Evolutionary conservation across 2,113 vertebrate genomes (phyloP).

Genomic region (Chionodraco myersi): DNA sequence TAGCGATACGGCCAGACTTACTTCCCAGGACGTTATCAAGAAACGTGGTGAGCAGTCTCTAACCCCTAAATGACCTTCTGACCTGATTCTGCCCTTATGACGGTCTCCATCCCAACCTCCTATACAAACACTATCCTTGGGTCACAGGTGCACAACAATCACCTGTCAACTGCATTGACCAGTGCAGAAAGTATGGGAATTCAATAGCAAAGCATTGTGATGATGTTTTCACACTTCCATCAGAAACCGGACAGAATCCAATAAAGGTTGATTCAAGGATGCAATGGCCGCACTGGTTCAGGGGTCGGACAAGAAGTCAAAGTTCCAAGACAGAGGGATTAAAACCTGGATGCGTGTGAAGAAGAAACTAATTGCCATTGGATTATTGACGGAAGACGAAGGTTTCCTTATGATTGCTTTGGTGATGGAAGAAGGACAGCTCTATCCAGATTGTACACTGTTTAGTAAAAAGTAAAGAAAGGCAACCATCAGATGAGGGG

Average conservation of each 20-base stretch:
- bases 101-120: conserved; percentile 13
- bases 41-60: conserved; percentile 5
- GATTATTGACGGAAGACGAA: conserved; percentile 56
- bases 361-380: conserved; percentile 55
- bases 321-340: conserved; percentile 50
- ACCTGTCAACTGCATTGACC: conserved; percentile 58
- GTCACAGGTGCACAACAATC: conserved; percentile 60
- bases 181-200: conserved; percentile 60
- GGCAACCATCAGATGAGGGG: neutral
- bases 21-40: conserved; percentile 13
- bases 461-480: conserved; percentile 20
- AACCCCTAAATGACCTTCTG: conserved; percentile 32
- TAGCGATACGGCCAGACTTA: conserved; percentile 1
- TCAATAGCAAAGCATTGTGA: conserved; percentile 56
- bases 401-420: conserved; percentile 35
- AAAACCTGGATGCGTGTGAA: conserved; percentile 27
- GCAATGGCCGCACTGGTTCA: conserved; percentile 37
- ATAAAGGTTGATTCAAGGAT: conserved; percentile 69
- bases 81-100: neutral
- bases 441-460: conserved; percentile 3
- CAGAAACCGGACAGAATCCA: conserved; percentile 69
- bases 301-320: conserved; percentile 61
- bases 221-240: conserved; percentile 51
- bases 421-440: conserved; percentile 25
- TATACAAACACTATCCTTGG: conserved; percentile 41